Evolutionary conservation across 1,140 invertebrate genomes (phyloP).

Genomic region (Pseudomyrmex sp.): DNA sequence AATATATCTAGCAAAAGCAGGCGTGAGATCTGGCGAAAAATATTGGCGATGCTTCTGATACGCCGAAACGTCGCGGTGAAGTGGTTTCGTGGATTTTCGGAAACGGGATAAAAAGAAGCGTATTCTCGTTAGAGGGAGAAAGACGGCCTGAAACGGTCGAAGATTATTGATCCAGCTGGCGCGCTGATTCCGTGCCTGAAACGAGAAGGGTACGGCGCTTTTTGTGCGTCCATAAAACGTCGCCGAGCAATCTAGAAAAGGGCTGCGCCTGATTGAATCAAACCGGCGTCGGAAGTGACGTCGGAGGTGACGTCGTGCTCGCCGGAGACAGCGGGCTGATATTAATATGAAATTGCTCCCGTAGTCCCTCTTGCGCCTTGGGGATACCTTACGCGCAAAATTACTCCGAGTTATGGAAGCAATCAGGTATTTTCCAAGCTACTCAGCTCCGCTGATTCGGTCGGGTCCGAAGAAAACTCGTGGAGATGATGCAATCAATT

Average conservation of each 20-base stretch:
- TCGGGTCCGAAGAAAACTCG: conserved; percentile 39
- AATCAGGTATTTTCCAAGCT: conserved; percentile 56
- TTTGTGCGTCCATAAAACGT: conserved; percentile 17
- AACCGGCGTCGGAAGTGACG: conserved; percentile 18
- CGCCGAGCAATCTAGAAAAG: conserved; percentile 23
- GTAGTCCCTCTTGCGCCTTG: not conserved
- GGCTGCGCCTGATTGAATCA: conserved; percentile 49
- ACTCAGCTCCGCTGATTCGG: not conserved
- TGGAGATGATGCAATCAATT: conserved; percentile 14
- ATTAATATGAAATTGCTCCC: conserved; percentile 66
- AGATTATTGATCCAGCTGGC: conserved; percentile 37
- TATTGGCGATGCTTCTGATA: conserved; percentile 3
- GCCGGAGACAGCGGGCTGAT: conserved; percentile 34
- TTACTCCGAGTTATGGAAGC: conserved; percentile 59
- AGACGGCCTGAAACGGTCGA: not conserved
- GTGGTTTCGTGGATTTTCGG: too few relatives aligned
- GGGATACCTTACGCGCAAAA: conserved; percentile 50
- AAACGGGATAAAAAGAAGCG: not conserved
- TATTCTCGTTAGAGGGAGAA: not conserved
- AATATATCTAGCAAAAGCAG: conserved; percentile 32
- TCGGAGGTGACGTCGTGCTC: not conserved
- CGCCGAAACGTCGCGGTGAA: not conserved
- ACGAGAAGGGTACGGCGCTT: conserved; percentile 14
- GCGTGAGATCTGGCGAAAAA: conserved; percentile 19
- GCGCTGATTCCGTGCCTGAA: conserved; percentile 1